phyloP scores from a whole-genome alignment of 2,888 invertebrate genomes.

The Gibbula magus region DNA sequence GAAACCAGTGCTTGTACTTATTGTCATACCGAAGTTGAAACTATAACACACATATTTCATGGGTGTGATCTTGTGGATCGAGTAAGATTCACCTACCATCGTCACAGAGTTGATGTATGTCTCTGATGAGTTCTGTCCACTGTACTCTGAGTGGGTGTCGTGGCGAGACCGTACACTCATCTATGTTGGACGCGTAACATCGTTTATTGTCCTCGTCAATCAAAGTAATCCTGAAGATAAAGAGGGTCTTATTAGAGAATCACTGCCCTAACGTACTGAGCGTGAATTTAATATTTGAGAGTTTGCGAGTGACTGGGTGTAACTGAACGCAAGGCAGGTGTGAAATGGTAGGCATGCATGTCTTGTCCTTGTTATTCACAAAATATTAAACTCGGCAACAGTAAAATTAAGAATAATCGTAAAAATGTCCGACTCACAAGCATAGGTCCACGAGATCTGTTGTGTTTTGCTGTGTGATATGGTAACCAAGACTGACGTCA shows the following conservation, averaged over 20 bases:
- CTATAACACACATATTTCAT: too few species aligned
- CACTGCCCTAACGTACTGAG: too few species aligned
- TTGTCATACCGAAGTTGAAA: too few species aligned
- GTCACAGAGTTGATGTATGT: neutral
- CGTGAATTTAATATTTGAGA: too few species aligned
- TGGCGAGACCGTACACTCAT: neutral
- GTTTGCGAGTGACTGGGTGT: too few species aligned
- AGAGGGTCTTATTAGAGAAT: too few species aligned
- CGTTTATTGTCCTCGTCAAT: neutral
- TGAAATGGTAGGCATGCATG: too few species aligned
- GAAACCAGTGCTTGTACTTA: too few species aligned
- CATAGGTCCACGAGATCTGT: neutral
- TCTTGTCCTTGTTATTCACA: too few species aligned
- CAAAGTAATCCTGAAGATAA: neutral
- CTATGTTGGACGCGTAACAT: neutral
- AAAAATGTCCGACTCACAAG: neutral
- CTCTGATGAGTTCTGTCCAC: neutral
- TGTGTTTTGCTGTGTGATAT: neutral
- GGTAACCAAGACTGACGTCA: neutral
- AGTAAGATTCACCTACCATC: neutral
- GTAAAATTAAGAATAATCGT: neutral
- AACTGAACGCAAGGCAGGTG: too few species aligned
- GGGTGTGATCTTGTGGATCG: too few species aligned
- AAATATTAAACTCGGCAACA: neutral
- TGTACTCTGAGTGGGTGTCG: neutral